Percentiles rank a stretch among this genome's conserved stretches.
These are phyloP conservation scores for Atlantisia rogersi DNA, from an alignment of 2,113 vertebrate genomes.

Conservation along the genomic window DNA sequence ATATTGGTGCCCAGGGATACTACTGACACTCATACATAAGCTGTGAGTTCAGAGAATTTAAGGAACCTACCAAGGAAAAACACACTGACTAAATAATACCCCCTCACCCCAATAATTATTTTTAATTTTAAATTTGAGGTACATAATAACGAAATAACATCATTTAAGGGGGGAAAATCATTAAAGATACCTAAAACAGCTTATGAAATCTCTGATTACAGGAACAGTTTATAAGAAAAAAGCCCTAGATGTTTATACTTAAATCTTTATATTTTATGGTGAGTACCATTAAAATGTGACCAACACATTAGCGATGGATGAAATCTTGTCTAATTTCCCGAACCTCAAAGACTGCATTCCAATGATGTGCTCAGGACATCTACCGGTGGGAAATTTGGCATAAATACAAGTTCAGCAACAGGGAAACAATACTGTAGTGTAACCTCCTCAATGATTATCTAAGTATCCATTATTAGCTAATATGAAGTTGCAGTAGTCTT, in stretches of 20 bases:
- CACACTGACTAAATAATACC: not conserved
- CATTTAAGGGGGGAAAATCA: not conserved
- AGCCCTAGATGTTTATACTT: accelerated
- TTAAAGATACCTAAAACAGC: not conserved
- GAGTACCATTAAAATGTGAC: not conserved
- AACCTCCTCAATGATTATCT: not conserved
- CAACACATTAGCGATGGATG: not conserved
- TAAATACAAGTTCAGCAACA: not conserved
- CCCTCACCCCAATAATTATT: accelerated
- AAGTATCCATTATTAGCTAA: not conserved
- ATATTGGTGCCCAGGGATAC: not conserved
- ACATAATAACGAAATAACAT: not conserved
- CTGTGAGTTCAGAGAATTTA: not conserved
- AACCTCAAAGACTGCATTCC: not conserved
- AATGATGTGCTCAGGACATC: not conserved
- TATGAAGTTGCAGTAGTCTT: not conserved
- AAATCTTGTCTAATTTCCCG: not conserved
- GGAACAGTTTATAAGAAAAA: not conserved
- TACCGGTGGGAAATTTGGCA: not conserved
- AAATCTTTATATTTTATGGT: not conserved
- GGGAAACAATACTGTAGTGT: not conserved
- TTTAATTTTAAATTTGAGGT: not conserved
- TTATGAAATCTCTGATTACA: not conserved
- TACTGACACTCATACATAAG: not conserved
- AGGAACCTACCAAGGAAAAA: not conserved